Base-by-base conservation (phyloP, 2,888 invertebrate genomes). In the Xestia c-nigrum region DNA sequence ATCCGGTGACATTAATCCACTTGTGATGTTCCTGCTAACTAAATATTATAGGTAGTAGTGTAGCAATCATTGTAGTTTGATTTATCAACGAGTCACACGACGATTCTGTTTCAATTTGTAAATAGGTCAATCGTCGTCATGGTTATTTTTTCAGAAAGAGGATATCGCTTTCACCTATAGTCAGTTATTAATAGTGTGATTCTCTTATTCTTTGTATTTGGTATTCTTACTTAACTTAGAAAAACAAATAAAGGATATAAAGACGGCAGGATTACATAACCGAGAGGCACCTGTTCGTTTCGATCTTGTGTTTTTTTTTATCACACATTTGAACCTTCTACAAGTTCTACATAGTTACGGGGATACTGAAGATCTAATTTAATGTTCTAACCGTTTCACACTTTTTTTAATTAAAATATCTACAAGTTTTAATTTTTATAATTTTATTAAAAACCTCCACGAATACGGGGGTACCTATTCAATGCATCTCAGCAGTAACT, bases 21-120 rank as follows among this genome's bases (percentile, higher is more conserved):
- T 21, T 40, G 21, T 52, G 21, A 1, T 50, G 16, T 74, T 59
- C 40, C 38, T 16, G 47, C 57, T 47, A 24, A 40, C 43, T 6
- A 43, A 10, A 43, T 43, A 47, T 21, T 21, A 40, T n/a, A 52
- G 9, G n/a, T 10, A 52, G 40, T 74, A 31, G 19, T 19, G 61
- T 31, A 74, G 52, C 40, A 50, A 31, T 19, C n/a, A 21, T 16
- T 50, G 31, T 19, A 63, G n/a, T 75, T 43, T 50, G 31, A 16
- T 74, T 71, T 71, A 19, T 68, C 10, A 61, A 61, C 61, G 40
- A 50, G 50, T 61, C 40, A 9, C 40, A 40, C 38, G 59, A 16
- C 47, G 21, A 40, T 59, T 31, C 47, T 74, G 50, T n/a, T 31
- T 24, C 24, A 24, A 40, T 24, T 19, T 65, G 65, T 61, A 47